Evolutionary conservation across 2,888 invertebrate species (phyloP), one percentile per base, ranked within the genome.

Genomic region (Mythimna impura): DNA sequence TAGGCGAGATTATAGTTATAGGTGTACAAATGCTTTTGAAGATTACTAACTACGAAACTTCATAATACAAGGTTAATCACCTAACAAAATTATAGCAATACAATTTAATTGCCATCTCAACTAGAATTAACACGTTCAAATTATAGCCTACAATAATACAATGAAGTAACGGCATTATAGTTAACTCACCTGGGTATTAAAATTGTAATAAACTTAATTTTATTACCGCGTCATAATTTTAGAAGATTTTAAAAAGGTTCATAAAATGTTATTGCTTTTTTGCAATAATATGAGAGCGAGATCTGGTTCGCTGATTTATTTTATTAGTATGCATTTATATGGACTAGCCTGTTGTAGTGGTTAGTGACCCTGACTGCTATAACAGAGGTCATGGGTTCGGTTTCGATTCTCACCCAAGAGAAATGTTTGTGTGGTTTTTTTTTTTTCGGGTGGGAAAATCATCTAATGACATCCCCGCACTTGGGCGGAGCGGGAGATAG

Each of bases 161-260:
- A 36, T 61, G 50, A 17, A 76, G 47, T 57, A 71, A 71, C 47
- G 25, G 47, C 10, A 47, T 22, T 67, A 22, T 20, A 0, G 52
- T 75, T 65, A 25, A 25, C 12, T 40, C 65, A 76, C 61, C 52
- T 54, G 40, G 2, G 30, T 47, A 40, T 66, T 63, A 64, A 76
- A 76, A 71, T 12, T 0, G 73, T 47, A 40, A 79, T 82, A 67
- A 80, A 47, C 3, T 36, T 65, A 70, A 62, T 73, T 82, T 78
- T 76, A 78, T 70, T 8, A 40, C 7, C 25, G 4, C 20, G 30
- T 57, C 40, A 36, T 65, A 55, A 65, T 69, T 36, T 55, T 40
- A 64, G 50, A 55, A 30, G 30, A 60, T 61, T 67, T 30, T 61
- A 12, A 62, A 80, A 50, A 76, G 66, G 22, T 54, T 57, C 60